Evolutionary conservation across 2,113 vertebrate species (phyloP).

Genomic region (Trichechus manatus): DNA sequence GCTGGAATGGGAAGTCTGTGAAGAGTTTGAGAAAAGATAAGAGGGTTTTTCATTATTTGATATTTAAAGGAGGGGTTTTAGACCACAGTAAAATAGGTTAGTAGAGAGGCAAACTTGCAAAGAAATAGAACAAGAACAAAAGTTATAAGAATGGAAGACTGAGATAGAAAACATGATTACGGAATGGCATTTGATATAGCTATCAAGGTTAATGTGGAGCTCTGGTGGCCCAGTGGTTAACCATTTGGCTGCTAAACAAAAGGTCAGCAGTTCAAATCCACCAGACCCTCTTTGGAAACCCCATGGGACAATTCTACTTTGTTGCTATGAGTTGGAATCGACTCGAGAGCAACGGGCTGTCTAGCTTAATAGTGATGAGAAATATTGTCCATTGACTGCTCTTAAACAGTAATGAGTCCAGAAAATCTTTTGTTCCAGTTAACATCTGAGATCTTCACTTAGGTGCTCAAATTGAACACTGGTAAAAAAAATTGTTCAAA

Average conservation of each 20-base stretch:
- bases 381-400: neutral
- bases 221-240: no score
- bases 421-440: neutral
- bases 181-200: neutral
- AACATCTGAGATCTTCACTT: neutral
- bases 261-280: no score
- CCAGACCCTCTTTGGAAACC: no score
- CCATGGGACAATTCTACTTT: no score
- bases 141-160: neutral
- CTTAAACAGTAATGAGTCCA: neutral
- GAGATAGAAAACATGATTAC: neutral
- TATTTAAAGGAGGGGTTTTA: neutral
- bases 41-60: neutral
- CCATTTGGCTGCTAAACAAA: no score
- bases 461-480: neutral
- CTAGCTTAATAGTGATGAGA: neutral
- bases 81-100: neutral
- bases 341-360: no score
- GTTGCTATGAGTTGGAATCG: no score
- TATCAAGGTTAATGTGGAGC: neutral
- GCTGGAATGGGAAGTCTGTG: neutral
- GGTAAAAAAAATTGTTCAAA: neutral
- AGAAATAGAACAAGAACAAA: neutral
- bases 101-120: neutral
- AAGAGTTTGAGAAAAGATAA: neutral